These are phyloP conservation scores for Glyphotaelius pellucidus DNA, from an alignment of 2,888 invertebrate genomes.

Conservation along the genomic window DNA sequence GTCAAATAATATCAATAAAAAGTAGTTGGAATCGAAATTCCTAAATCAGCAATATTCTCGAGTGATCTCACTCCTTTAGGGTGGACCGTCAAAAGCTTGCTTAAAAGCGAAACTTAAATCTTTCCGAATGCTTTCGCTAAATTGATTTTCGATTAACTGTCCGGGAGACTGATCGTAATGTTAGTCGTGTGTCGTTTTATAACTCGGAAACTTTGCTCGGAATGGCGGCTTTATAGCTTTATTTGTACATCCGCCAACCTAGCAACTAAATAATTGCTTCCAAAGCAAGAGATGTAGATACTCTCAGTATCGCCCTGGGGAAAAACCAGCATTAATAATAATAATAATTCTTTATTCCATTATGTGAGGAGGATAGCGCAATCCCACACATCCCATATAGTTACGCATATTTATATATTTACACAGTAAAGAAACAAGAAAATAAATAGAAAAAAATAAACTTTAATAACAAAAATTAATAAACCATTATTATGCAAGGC, in stretches of 20 bases:
- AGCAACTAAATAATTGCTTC: not conserved
- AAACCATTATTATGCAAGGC: too few species aligned
- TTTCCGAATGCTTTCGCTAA: conserved; percentile 26
- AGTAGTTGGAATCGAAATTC: not conserved
- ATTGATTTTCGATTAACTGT: conserved; percentile 46
- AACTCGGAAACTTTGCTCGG: not conserved
- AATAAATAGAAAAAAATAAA: too few species aligned
- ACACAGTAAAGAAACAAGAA: too few species aligned
- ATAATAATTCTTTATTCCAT: too few species aligned
- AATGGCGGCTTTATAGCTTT: not conserved
- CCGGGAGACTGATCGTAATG: conserved; percentile 29
- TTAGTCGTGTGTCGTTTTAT: conserved; percentile 25
- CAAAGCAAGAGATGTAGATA: not conserved
- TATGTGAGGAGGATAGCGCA: too few species aligned
- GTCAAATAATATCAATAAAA: not conserved
- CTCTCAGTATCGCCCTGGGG: too few species aligned
- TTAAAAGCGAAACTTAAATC: not conserved
- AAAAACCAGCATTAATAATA: too few species aligned
- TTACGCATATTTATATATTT: too few species aligned
- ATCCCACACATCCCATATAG: too few species aligned
- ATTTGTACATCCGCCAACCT: not conserved
- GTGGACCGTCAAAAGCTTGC: conserved; percentile 30
- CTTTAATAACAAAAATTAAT: too few species aligned
- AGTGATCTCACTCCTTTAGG: conserved; percentile 5
- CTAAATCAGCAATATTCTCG: conserved; percentile 17